Conservation (phyloP, 2,797 vertebrate species). For the Dryobates pubescens region DNA sequence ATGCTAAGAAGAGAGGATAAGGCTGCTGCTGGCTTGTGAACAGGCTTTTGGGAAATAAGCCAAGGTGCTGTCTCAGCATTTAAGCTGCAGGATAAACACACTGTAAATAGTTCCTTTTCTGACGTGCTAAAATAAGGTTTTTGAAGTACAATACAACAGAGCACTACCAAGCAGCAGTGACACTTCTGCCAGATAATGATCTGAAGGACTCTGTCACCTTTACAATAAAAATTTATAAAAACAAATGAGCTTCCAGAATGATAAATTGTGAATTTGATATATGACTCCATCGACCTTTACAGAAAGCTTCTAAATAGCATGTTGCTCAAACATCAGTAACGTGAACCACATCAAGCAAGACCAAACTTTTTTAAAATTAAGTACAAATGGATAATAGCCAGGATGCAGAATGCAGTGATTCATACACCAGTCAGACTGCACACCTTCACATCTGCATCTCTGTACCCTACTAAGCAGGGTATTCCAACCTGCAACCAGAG, state of each 20-base stretch:
- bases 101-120: not conserved
- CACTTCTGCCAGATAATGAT: not conserved
- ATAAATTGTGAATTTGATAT: not conserved
- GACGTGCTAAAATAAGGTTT: constrained; percentile 35
- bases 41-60: constrained; percentile 70
- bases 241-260: not conserved
- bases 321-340: not conserved
- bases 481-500: not conserved
- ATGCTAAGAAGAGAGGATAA: constrained; percentile 51
- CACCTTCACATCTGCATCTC: not conserved
- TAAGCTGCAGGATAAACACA: constrained; percentile 53
- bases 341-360: not conserved
- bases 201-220: not conserved
- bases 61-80: constrained; percentile 78
- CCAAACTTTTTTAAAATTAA: not conserved
- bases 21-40: constrained; percentile 61
- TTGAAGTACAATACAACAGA: not conserved
- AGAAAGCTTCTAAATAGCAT: not conserved
- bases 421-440: not conserved
- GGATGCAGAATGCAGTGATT: not conserved
- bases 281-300: not conserved
- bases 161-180: not conserved
- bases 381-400: not conserved
- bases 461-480: not conserved
- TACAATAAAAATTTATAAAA: not conserved